Evolutionary conservation across 2,888 invertebrate genomes (phyloP).

Genomic region (Conistra vaccinii): DNA sequence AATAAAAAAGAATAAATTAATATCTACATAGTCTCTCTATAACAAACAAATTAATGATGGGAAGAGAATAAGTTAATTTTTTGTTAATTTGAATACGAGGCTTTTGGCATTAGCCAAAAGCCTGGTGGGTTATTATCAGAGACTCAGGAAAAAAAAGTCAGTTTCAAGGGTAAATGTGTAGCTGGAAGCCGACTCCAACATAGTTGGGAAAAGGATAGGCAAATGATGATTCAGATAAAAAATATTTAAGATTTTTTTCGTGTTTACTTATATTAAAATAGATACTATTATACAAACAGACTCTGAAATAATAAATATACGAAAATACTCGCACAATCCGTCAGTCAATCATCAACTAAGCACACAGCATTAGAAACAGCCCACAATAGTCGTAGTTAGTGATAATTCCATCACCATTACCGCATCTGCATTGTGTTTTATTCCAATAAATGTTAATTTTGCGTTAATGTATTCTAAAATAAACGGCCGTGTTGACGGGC

Average conservation of each 20-base stretch:
- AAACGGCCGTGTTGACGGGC: constrained; percentile 73
- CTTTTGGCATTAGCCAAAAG: no score
- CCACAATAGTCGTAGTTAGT: constrained; percentile 66
- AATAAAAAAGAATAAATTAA: constrained; percentile 82
- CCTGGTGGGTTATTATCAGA: background rate
- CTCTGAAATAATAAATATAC: background rate
- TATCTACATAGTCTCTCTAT: background rate
- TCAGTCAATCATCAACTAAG: constrained; percentile 48
- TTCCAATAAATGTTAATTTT: constrained; percentile 78
- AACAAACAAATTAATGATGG: background rate
- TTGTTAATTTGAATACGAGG: no score
- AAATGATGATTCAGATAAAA: background rate
- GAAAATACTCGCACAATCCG: background rate
- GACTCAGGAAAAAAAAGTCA: no score
- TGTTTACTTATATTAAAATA: background rate
- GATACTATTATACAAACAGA: background rate
- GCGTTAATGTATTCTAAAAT: constrained; percentile 79
- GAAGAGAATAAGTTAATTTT: background rate
- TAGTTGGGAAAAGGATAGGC: background rate
- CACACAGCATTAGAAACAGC: constrained; percentile 53
- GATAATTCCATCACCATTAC: constrained; percentile 61
- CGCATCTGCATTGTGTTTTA: constrained; percentile 64
- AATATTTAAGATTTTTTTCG: background rate
- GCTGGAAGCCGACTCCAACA: background rate
- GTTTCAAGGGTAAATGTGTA: no score